These are phyloP conservation scores for Yponomeuta evonymella DNA, from an alignment of 2,888 invertebrate species.

Conservation along the genomic window DNA sequence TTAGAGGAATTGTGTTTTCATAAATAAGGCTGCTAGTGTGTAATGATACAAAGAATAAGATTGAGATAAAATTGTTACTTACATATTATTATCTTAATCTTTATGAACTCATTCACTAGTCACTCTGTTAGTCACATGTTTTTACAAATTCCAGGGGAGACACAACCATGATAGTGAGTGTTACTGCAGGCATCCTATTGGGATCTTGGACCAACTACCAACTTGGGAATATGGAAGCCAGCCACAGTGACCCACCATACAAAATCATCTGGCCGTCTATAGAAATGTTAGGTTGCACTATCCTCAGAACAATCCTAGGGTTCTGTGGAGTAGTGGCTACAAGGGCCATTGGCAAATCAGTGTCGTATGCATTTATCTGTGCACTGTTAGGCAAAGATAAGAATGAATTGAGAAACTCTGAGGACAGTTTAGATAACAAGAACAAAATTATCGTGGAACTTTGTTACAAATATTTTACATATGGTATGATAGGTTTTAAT, in stretches of 20 bases:
- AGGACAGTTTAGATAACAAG: slow-evolving; percentile 80
- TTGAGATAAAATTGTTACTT: no score
- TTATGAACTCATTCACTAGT: not conserved
- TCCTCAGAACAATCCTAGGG: slow-evolving; percentile 85
- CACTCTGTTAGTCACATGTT: not conserved
- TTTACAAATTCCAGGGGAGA: slow-evolving; percentile 82
- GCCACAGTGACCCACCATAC: slow-evolving; percentile 81
- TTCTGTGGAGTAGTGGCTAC: slow-evolving; percentile 84
- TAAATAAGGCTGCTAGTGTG: no score
- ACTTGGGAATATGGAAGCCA: slow-evolving; percentile 80
- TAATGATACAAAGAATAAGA: no score
- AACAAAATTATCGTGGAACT: slow-evolving; percentile 87
- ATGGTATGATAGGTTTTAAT: slow-evolving; percentile 86
- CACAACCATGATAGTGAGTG: slow-evolving; percentile 90
- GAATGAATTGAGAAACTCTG: slow-evolving; percentile 79
- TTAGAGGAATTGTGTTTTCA: no score
- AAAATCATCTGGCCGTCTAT: slow-evolving; percentile 86
- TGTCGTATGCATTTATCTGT: slow-evolving; percentile 82
- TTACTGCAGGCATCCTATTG: slow-evolving; percentile 84
- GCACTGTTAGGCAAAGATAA: slow-evolving; percentile 81
- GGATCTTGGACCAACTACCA: slow-evolving; percentile 92
- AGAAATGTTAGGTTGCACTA: slow-evolving; percentile 80
- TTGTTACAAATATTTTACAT: slow-evolving; percentile 88
- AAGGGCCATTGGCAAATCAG: slow-evolving; percentile 80
- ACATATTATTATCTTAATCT: no score